Evolutionary conservation across 2,797 vertebrate species (phyloP).

Genomic region (Spatula clypeata): DNA sequence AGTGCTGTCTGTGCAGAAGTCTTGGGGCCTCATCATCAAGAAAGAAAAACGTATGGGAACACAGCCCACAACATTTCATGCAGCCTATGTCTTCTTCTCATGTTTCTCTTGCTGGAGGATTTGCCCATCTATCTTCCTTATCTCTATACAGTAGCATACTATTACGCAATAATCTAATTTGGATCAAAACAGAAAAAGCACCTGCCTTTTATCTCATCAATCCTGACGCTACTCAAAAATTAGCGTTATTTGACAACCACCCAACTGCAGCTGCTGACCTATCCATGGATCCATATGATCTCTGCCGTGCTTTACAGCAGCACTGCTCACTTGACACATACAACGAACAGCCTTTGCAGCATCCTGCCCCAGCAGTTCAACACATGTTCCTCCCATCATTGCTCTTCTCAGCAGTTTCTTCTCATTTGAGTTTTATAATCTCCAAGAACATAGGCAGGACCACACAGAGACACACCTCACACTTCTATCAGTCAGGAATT

Average conservation of each 20-base stretch:
- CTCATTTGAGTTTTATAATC: background rate
- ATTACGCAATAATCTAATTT: background rate
- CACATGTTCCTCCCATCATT: background rate
- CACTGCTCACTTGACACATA: background rate
- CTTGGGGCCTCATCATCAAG: background rate
- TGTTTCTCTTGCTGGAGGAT: background rate
- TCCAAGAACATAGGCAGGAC: background rate
- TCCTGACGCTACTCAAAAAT: background rate
- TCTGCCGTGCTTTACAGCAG: background rate
- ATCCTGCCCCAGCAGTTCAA: background rate
- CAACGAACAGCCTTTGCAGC: background rate
- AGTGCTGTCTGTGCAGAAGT: background rate
- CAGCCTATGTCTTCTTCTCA: background rate
- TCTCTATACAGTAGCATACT: background rate
- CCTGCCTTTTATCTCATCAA: background rate
- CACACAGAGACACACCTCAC: rapidly evolving
- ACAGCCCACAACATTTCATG: background rate
- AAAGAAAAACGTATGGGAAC: background rate
- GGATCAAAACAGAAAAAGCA: slow-evolving; percentile 8
- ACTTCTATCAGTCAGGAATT: background rate
- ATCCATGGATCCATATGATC: rapidly evolving
- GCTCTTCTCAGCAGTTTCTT: background rate
- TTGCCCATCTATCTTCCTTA: background rate
- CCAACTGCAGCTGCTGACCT: background rate
- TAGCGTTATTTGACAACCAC: background rate